Evolutionary conservation across 1,140 invertebrate genomes (phyloP).

Genomic region (Littorina saxatilis): DNA sequence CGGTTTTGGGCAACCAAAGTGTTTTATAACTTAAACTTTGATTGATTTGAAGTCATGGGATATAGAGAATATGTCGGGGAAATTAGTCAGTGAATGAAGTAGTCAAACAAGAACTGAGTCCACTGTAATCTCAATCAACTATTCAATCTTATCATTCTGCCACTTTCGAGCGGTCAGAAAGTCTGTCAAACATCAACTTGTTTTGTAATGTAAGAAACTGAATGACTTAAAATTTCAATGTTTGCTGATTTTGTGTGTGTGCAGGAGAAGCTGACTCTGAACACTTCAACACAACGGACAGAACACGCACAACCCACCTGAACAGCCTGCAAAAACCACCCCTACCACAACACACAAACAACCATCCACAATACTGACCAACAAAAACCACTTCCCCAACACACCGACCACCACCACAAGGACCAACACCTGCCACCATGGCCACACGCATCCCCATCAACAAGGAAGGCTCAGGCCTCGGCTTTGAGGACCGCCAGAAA

Average conservation of each 20-base stretch:
- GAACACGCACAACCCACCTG: neutral
- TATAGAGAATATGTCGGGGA: no score
- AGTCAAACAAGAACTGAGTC: no score
- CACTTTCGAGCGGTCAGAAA: neutral
- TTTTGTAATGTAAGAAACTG: neutral
- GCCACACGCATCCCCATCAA: conserved; percentile 69
- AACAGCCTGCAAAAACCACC: neutral
- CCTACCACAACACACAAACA: neutral
- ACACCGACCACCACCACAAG: neutral
- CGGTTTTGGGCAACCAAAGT: no score
- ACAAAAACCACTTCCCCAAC: neutral
- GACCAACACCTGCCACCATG: conserved; percentile 47
- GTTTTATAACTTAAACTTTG: no score
- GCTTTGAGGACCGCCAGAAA: conserved; percentile 71
- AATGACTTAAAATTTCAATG: neutral
- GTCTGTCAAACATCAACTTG: neutral
- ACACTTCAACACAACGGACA: neutral
- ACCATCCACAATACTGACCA: neutral
- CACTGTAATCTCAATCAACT: no score
- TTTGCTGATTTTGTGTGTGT: neutral
- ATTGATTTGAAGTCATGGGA: no score
- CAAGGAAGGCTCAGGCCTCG: conserved; percentile 56
- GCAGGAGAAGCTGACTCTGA: neutral
- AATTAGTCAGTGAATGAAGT: no score
- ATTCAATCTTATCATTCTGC: no score